phyloP scores from a whole-genome alignment of 1,140 invertebrate genomes.

The Notospermus geniculatus region DNA sequence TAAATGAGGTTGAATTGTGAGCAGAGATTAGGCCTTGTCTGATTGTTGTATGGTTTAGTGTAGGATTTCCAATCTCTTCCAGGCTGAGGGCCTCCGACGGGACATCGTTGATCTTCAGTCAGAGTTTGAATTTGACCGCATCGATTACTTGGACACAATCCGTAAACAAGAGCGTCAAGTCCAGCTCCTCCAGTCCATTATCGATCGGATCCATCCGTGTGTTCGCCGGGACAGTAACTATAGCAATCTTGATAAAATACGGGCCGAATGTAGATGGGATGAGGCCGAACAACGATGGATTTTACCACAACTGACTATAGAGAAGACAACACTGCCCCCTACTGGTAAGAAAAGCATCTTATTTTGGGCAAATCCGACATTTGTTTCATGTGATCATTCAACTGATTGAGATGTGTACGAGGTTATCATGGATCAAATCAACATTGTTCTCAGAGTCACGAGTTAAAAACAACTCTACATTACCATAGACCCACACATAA shows the following conservation, averaged over 20 bases:
- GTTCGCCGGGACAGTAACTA: constrained; percentile 76
- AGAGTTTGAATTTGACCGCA: constrained; percentile 80
- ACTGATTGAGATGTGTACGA: too few species aligned
- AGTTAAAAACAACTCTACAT: not conserved
- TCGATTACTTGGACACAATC: constrained; percentile 83
- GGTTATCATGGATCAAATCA: not conserved
- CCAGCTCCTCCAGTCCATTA: constrained; percentile 65
- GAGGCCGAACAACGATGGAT: constrained; percentile 73
- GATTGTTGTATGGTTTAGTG: too few species aligned
- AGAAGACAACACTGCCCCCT: constrained; percentile 69
- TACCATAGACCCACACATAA: not conserved
- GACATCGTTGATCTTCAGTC: constrained; percentile 78
- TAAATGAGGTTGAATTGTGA: too few species aligned
- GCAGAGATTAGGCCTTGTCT: too few species aligned
- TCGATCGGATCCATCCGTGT: constrained; percentile 70
- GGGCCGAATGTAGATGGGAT: constrained; percentile 72
- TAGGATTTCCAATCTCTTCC: constrained; percentile 11
- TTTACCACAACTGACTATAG: constrained; percentile 66
- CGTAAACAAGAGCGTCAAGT: constrained; percentile 72
- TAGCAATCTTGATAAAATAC: constrained; percentile 60
- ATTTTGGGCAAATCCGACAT: not conserved
- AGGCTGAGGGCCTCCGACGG: constrained; percentile 51
- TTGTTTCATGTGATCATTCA: too few species aligned
- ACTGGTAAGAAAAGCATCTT: constrained; percentile 36
- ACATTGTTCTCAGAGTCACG: constrained; percentile 2